Conservation (phyloP, 1,140 invertebrate species). For the Solenopsis fugax region DNA sequence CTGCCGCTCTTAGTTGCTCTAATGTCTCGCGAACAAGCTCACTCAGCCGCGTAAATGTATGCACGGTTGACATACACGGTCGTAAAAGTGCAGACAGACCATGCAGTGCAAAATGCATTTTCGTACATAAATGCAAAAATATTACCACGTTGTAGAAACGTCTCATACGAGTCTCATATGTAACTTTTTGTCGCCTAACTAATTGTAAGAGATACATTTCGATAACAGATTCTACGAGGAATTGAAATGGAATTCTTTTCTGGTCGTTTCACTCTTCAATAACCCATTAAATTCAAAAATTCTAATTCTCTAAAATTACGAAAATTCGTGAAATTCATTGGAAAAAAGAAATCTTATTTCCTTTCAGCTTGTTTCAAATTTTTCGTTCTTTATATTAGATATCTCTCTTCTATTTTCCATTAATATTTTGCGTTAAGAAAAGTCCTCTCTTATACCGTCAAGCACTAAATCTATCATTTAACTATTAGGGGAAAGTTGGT, state of each 20-base stretch:
- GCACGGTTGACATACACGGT: not conserved
- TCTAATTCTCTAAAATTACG: not conserved
- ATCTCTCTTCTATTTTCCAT: not conserved
- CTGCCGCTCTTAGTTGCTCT: constrained; percentile 47
- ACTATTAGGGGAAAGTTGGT: not conserved
- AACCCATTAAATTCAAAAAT: not conserved
- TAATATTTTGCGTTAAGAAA: not conserved
- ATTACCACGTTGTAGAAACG: not conserved
- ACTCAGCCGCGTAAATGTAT: constrained; percentile 8
- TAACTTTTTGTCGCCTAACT: not conserved
- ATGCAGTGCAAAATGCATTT: not conserved
- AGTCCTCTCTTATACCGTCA: not conserved
- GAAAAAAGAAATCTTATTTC: not conserved
- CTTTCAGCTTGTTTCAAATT: not conserved
- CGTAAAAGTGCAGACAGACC: not conserved
- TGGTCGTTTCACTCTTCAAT: not conserved
- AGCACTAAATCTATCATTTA: not conserved
- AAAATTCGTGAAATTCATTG: not conserved
- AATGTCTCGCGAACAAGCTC: constrained; percentile 45
- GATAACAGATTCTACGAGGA: not conserved
- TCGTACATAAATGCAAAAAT: not conserved
- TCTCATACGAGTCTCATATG: not conserved
- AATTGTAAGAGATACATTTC: constrained; percentile 6
- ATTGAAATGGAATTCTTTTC: constrained; percentile 5
- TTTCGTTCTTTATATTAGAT: not conserved